Evolutionary conservation across 2,797 vertebrate species (phyloP), one percentile per base, ranked within the genome.

Genomic region (Hyperoplus immaculatus): DNA sequence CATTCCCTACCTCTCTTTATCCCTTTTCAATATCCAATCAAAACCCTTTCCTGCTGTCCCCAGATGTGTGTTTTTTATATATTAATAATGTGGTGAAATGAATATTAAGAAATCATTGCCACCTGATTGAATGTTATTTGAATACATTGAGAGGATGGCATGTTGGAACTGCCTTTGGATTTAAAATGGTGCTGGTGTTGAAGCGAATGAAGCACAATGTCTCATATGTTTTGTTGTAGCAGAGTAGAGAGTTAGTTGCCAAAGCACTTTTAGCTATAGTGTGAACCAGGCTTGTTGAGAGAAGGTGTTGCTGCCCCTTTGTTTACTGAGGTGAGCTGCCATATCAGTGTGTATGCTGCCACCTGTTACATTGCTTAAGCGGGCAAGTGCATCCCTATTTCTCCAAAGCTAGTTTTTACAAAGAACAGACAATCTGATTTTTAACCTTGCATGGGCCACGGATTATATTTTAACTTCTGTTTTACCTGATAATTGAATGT

Each of bases 341-440:
- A 91, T 94, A 94, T 94, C 94, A 92, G 93, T 95, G 93, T 46
- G 80, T 94, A 93, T 94, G 94, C 94, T 90, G 89, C 85, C 93
- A 89, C 90, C 90, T 92, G 95, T 95, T 95, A 94, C 93, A 89
- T 90, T 81, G 74, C 81, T 81, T 51, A 81, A 83, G 88, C 87
- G 55, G 71, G 12, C 8, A 61, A 29, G 66, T 43, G 77, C 84
- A 72, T 59, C 62, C 53, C 55, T 39, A 15, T 82, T 65, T 79
- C 80, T 69, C 36, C 36, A 36, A 71, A 80, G 51, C 61, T 13
- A 42, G 43, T 61, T 71, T 29, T 70, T 21, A 67, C 4, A 69
- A 56, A 82, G 68, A 79, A 65, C 73, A 12, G 46, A 36, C 16
- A 11, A 41, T 67, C 50, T 69, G 49, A 69, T 57, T 70, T 73